These are phyloP conservation scores for Brachionus rubens DNA, from an alignment of 1,140 invertebrate genomes.

Conservation along the genomic window DNA sequence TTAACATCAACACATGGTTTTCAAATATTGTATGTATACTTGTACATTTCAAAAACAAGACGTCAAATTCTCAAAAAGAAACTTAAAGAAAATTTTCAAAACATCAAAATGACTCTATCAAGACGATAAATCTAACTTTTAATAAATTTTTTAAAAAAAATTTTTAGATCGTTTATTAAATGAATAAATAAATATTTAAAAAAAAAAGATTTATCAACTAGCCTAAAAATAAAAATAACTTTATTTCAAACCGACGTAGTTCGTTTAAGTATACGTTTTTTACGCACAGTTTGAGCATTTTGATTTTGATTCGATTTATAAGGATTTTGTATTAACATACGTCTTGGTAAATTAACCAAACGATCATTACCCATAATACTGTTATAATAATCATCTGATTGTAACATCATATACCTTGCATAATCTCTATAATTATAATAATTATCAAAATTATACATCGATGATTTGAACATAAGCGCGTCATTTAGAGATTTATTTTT, in stretches of 20 bases:
- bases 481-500: conserved; percentile 18
- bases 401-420: neutral
- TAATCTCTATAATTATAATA: neutral
- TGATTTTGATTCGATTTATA: neutral
- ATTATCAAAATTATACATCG: neutral
- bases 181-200: neutral
- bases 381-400: neutral
- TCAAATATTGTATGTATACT: neutral
- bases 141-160: no score
- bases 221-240: neutral
- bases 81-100: neutral
- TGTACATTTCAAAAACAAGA: neutral
- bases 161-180: neutral
- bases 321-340: neutral
- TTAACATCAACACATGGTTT: neutral
- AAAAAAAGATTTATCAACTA: neutral
- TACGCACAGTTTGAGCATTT: neutral
- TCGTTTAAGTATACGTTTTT: neutral
- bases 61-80: neutral
- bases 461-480: neutral
- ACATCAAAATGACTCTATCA: neutral
- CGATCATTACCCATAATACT: no score
- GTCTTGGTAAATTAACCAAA: neutral
- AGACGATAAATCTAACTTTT: neutral
- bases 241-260: neutral